Conservation (phyloP, 2,113 vertebrate genomes). For the Cyrtonyx montezumae region DNA sequence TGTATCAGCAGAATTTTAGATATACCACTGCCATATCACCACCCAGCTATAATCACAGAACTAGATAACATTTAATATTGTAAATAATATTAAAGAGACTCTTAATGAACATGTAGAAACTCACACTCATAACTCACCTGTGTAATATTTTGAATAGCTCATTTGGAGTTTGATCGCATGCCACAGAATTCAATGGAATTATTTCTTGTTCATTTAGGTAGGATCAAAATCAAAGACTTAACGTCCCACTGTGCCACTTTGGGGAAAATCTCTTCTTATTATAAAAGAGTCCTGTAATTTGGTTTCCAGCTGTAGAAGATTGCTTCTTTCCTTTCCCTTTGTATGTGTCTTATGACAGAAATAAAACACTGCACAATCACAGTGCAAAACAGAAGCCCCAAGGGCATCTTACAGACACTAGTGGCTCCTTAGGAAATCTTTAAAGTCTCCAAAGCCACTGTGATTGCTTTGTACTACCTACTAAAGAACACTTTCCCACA, state of each 20-base stretch:
- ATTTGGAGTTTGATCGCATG: conserved; percentile 15
- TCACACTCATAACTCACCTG: not conserved
- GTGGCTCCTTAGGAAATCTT: conserved; percentile 53
- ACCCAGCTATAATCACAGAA: not conserved
- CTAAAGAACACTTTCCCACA: conserved; percentile 27
- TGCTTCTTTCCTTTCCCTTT: conserved; percentile 50
- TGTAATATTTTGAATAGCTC: not conserved
- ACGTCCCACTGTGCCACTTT: conserved; percentile 56
- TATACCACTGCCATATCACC: not conserved
- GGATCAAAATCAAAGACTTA: conserved; percentile 51
- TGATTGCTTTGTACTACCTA: conserved; percentile 47
- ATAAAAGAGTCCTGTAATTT: conserved; percentile 48
- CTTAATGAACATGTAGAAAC: conserved; percentile 20
- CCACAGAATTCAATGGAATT: not conserved
- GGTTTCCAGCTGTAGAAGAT: conserved; percentile 59
- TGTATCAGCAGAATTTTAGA: not conserved
- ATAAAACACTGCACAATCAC: conserved; percentile 53
- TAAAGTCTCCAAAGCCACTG: conserved; percentile 51
- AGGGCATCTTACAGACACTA: conserved; percentile 48
- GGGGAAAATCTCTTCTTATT: conserved; percentile 56
- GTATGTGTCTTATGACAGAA: conserved; percentile 40
- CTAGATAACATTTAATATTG: not conserved
- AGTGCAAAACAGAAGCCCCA: conserved; percentile 58
- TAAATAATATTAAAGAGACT: not conserved
- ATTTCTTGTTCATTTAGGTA: conserved; percentile 47